Evolutionary conservation across 1,140 invertebrate species (phyloP).

Genomic region (Polypedilum pembai): DNA sequence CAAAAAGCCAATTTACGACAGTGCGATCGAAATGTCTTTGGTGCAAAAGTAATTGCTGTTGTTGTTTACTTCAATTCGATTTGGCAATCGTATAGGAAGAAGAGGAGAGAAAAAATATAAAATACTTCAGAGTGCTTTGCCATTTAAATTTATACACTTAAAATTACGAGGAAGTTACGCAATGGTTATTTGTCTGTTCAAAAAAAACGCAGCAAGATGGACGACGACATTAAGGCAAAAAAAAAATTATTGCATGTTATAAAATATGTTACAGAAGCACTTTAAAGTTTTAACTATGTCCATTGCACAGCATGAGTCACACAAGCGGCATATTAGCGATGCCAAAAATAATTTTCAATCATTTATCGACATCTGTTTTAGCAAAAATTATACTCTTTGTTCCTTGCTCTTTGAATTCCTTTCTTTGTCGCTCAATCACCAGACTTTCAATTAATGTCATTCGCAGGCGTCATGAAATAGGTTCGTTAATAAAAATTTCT

Average conservation of each 20-base stretch:
- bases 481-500: not conserved
- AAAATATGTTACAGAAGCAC: conserved; percentile 12
- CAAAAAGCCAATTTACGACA: too few relatives aligned
- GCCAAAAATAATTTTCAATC: too few relatives aligned
- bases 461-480: too few relatives aligned
- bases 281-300: not conserved
- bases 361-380: conserved; percentile 1
- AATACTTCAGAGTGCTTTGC: not conserved
- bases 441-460: too few relatives aligned
- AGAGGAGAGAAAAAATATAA: not conserved
- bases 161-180: conserved; percentile 2
- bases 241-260: conserved; percentile 4
- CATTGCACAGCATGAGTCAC: too few relatives aligned
- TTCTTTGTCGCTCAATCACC: not conserved
- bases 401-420: not conserved
- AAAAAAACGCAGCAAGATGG: not conserved
- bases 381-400: not conserved
- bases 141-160: not conserved
- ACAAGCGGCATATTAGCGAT: too few relatives aligned
- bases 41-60: not conserved
- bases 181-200: not conserved
- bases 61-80: not conserved
- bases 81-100: not conserved
- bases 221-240: not conserved
- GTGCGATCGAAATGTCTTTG: too few relatives aligned